Conservation (phyloP, 2,888 invertebrate species). For the Caenorhabditis drosophilae region DNA sequence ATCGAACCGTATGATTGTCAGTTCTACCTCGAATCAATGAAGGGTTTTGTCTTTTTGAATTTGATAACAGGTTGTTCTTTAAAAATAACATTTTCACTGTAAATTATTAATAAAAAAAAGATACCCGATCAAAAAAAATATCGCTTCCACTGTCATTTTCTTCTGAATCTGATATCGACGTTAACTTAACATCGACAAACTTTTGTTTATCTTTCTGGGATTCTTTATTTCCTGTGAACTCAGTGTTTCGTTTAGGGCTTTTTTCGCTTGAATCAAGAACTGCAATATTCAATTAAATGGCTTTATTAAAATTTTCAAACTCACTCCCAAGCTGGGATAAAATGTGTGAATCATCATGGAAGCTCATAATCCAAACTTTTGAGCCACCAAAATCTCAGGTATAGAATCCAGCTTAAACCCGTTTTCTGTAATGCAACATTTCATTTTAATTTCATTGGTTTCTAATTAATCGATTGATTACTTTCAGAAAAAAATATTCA, state of each 20-base stretch:
- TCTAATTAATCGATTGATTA: neutral
- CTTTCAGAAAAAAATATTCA: slow-evolving; percentile 8
- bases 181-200: slow-evolving; percentile 45
- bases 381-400: too few relatives aligned
- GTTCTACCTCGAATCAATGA: slow-evolving; percentile 20
- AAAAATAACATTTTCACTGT: neutral
- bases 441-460: neutral
- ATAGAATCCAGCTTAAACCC: too few relatives aligned
- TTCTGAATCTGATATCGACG: slow-evolving; percentile 32
- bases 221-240: neutral
- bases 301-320: slow-evolving; percentile 6
- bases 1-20: slow-evolving; percentile 25
- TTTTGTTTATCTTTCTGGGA: slow-evolving; percentile 19
- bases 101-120: neutral
- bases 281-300: slow-evolving; percentile 21
- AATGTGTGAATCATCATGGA: slow-evolving; percentile 55
- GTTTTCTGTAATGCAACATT: slow-evolving; percentile 15
- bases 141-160: slow-evolving; percentile 29
- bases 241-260: slow-evolving; percentile 43
- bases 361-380: slow-evolving; percentile 38
- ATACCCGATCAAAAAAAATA: slow-evolving; percentile 31
- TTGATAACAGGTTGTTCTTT: slow-evolving; percentile 24
- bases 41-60: slow-evolving; percentile 18
- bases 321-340: slow-evolving; percentile 57
- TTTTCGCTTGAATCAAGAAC: slow-evolving; percentile 53